These are phyloP conservation scores for Cyphomyrmex costatus DNA, from an alignment of 1,140 invertebrate genomes.

Conservation along the genomic window DNA sequence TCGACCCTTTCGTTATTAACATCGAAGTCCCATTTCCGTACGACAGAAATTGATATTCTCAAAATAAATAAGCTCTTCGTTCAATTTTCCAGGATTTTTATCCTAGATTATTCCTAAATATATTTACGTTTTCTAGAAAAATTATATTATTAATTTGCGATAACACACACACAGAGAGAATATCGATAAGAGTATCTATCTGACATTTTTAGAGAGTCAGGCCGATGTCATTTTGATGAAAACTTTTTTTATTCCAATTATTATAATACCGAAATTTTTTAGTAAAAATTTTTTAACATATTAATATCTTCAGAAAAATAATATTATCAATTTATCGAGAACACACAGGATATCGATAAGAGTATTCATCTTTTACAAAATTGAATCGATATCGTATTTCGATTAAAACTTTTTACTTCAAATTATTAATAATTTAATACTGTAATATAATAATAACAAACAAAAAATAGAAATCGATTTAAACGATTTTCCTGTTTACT, in stretches of 20 bases:
- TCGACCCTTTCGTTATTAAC: neutral
- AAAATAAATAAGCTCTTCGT: too few species aligned
- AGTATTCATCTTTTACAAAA: neutral
- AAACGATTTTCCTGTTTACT: neutral
- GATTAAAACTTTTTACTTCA: neutral
- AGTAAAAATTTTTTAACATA: too few species aligned
- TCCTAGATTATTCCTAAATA: too few species aligned
- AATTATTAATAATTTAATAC: neutral
- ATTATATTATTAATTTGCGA: too few species aligned
- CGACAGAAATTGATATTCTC: neutral
- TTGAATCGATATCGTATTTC: neutral
- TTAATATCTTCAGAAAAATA: too few species aligned
- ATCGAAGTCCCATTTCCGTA: neutral
- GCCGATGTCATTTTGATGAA: too few species aligned
- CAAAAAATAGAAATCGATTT: neutral
- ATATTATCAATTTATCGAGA: neutral
- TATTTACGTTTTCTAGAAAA: neutral
- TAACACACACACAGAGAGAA: too few species aligned
- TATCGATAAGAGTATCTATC: too few species aligned
- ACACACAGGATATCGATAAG: neutral
- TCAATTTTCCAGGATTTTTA: slow-evolving; percentile 3
- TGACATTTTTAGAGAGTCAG: too few species aligned
- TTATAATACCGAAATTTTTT: too few species aligned
- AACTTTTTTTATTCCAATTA: too few species aligned
- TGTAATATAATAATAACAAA: neutral